Conservation (phyloP, 2,113 vertebrate species). For the Alaudala cheleensis region DNA sequence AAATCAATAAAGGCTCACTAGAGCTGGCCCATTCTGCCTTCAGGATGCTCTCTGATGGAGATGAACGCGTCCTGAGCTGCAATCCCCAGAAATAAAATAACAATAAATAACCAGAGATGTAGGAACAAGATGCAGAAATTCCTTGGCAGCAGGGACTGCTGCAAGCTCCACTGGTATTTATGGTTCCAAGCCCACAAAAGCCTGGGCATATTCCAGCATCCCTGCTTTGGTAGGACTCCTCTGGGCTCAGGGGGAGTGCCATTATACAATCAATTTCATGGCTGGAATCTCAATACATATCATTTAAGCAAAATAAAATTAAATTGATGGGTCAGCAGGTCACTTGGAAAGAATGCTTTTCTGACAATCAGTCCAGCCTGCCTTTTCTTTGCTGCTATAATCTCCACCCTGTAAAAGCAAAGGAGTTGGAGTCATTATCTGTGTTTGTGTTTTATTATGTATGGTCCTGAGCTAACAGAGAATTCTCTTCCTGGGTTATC, state of each 20-base stretch:
- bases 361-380: slow-evolving; percentile 3
- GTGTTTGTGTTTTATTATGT: slow-evolving; percentile 36
- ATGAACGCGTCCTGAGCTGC: background rate
- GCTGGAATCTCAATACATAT: slow-evolving; percentile 50
- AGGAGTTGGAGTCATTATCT: slow-evolving; percentile 4
- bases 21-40: background rate
- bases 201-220: slow-evolving; percentile 26
- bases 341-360: slow-evolving; percentile 12
- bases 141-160: background rate
- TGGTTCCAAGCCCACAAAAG: slow-evolving; percentile 23
- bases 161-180: background rate
- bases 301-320: slow-evolving; percentile 63
- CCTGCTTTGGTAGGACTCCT: background rate
- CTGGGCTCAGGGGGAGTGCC: background rate
- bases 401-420: background rate
- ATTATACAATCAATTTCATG: slow-evolving; percentile 61
- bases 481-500: slow-evolving; percentile 24
- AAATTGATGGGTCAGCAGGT: slow-evolving; percentile 40
- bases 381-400: slow-evolving; percentile 9
- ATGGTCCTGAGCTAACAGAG: background rate
- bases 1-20: slow-evolving; percentile 30
- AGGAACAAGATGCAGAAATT: slow-evolving; percentile 34
- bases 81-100: slow-evolving; percentile 26
- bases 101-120: background rate
- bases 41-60: background rate